Conservation (phyloP, 2,888 invertebrate genomes). For the Drosophila maculinotata region DNA sequence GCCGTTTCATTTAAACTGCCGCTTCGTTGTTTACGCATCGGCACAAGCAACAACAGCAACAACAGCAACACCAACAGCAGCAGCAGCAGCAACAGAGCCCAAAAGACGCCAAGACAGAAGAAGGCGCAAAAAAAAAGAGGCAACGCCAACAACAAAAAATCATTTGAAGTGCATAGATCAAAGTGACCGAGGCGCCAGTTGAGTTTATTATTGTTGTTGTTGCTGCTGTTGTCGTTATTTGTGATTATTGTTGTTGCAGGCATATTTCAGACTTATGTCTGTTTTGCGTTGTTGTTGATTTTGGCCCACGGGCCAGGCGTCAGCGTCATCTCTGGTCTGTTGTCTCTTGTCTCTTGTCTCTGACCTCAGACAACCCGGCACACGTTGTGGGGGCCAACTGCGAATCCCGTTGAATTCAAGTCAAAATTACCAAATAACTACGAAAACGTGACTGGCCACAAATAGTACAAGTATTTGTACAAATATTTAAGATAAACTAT, state of each 20-base stretch:
- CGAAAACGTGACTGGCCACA: slow-evolving; percentile 65
- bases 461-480: slow-evolving; percentile 14
- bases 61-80: slow-evolving; percentile 38
- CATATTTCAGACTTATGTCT: slow-evolving; percentile 44
- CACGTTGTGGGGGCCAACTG: slow-evolving; percentile 55
- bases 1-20: slow-evolving; percentile 76
- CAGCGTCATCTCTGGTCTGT: slow-evolving; percentile 22
- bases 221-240: slow-evolving; percentile 20
- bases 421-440: slow-evolving; percentile 68
- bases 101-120: slow-evolving; percentile 20
- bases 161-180: slow-evolving; percentile 80
- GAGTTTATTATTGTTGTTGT: slow-evolving; percentile 37
- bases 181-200: slow-evolving; percentile 73
- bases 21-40: slow-evolving; percentile 77
- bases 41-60: slow-evolving; percentile 55
- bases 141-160: slow-evolving; percentile 52
- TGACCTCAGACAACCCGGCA: slow-evolving; percentile 76
- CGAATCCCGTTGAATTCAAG: slow-evolving; percentile 20
- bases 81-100: slow-evolving; percentile 23
- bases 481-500: slow-evolving; percentile 3
- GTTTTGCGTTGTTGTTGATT: slow-evolving; percentile 48
- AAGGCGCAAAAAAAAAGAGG: slow-evolving; percentile 18
- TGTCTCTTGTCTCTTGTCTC: slow-evolving; percentile 34
- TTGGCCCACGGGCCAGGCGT: slow-evolving; percentile 58
- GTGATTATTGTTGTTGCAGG: slow-evolving; percentile 31